Conservation (phyloP, 1,140 invertebrate genomes). For the Oryctes rhinoceros region DNA sequence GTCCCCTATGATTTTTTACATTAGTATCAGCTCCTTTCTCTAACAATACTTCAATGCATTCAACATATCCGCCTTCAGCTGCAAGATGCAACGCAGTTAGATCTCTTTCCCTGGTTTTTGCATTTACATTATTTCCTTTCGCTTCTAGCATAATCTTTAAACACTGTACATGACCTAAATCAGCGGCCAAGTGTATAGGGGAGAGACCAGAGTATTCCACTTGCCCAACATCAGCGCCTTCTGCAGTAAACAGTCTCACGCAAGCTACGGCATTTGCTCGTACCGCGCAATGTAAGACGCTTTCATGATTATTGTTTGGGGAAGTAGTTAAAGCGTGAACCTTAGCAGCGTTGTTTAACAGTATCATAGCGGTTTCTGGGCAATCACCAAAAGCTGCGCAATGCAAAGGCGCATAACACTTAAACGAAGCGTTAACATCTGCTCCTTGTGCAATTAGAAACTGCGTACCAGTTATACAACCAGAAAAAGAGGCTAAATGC, state of each 20-base stretch:
- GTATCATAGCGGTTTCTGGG: conserved; percentile 73
- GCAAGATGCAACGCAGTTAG: conserved; percentile 83
- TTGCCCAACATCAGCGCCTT: conserved; percentile 74
- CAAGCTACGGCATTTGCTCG: conserved; percentile 78
- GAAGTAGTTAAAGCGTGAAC: conserved; percentile 63
- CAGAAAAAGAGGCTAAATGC: conserved; percentile 80
- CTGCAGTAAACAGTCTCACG: conserved; percentile 74
- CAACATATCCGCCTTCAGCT: conserved; percentile 78
- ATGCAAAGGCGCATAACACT: conserved; percentile 78
- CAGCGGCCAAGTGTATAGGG: conserved; percentile 79
- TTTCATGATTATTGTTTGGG: conserved; percentile 74
- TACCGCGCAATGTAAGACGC: conserved; percentile 80
- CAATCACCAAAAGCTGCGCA: conserved; percentile 84
- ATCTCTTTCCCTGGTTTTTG: conserved; percentile 70
- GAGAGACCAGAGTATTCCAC: conserved; percentile 76
- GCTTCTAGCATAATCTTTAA: conserved; percentile 74
- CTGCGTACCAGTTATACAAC: conserved; percentile 73
- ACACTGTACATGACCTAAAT: conserved; percentile 75
- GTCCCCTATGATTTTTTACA: conserved; percentile 76
- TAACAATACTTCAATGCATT: conserved; percentile 76
- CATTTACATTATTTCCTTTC: conserved; percentile 69
- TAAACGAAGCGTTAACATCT: conserved; percentile 72
- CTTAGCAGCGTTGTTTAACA: conserved; percentile 73
- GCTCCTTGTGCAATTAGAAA: conserved; percentile 74
- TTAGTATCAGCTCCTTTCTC: conserved; percentile 74